Percentiles rank a stretch among this genome's conserved stretches.
Conservation (phyloP, 2,113 vertebrate genomes). For the Odocoileus hemionus region DNA sequence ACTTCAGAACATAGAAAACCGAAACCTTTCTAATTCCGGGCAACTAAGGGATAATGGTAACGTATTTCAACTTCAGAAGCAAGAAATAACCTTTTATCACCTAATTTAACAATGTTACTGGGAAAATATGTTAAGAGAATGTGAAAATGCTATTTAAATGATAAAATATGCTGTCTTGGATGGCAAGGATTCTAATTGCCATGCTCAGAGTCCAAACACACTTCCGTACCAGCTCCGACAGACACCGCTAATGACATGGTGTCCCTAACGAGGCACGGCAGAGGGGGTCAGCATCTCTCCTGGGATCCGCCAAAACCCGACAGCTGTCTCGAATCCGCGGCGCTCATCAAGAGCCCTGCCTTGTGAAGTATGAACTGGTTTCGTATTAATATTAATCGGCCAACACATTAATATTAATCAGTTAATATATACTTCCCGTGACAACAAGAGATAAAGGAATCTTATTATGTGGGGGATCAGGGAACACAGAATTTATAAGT, state of each 20-base stretch:
- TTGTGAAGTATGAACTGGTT: constrained; percentile 25
- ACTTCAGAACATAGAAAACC: constrained; percentile 65
- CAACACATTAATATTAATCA: constrained; percentile 67
- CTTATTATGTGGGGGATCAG: constrained; percentile 33
- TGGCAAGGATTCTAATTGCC: constrained; percentile 74
- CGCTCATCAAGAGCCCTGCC: not conserved
- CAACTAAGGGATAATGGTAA: constrained; percentile 78
- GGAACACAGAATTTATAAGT: constrained; percentile 43
- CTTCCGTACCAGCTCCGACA: constrained; percentile 59
- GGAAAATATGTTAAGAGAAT: constrained; percentile 71
- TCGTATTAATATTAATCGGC: constrained; percentile 64
- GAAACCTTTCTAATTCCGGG: constrained; percentile 73
- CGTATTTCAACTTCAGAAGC: constrained; percentile 77
- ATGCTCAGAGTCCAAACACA: constrained; percentile 77
- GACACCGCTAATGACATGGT: constrained; percentile 64
- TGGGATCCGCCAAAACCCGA: not conserved
- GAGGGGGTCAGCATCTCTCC: constrained; percentile 7
- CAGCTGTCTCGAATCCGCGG: not conserved
- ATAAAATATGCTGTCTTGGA: constrained; percentile 68
- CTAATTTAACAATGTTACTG: constrained; percentile 72
- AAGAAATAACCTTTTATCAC: constrained; percentile 82
- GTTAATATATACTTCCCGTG: constrained; percentile 60
- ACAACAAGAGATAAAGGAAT: constrained; percentile 57
- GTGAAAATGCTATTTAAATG: constrained; percentile 76
- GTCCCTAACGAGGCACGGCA: constrained; percentile 47